These are phyloP conservation scores for Ceyx margarethae DNA, from an alignment of 2,113 vertebrate species.

Conservation along the genomic window DNA sequence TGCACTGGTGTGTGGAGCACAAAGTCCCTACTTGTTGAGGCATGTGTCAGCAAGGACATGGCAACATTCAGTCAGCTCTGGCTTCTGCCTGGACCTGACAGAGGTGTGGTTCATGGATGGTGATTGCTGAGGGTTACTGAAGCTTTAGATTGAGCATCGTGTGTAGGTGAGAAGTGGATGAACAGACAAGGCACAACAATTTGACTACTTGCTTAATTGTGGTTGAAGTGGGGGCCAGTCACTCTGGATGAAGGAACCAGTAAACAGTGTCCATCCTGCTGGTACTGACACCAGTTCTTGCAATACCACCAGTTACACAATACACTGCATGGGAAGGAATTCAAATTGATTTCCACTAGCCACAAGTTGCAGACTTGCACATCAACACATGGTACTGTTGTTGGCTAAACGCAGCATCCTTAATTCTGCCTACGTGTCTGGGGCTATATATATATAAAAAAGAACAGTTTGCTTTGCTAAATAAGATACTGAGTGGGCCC, in stretches of 20 bases:
- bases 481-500: background rate
- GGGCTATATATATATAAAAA: background rate
- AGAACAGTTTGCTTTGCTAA: background rate
- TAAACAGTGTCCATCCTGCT: background rate
- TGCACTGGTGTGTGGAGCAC: background rate
- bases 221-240: background rate
- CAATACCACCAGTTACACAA: background rate
- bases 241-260: background rate
- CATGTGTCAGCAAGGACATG: background rate
- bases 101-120: background rate
- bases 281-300: background rate
- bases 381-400: background rate
- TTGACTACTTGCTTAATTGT: background rate
- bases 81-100: background rate
- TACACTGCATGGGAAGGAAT: background rate
- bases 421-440: background rate
- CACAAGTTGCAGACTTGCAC: background rate
- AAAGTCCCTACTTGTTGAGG: background rate
- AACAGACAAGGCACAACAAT: background rate
- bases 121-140: background rate
- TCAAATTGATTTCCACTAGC: background rate
- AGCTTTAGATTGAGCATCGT: fast-evolving
- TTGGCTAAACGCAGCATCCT: background rate
- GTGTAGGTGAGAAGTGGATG: background rate
- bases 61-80: background rate